Base-by-base conservation (phyloP, 2,888 invertebrate species). In the Tenthredo amoena region DNA sequence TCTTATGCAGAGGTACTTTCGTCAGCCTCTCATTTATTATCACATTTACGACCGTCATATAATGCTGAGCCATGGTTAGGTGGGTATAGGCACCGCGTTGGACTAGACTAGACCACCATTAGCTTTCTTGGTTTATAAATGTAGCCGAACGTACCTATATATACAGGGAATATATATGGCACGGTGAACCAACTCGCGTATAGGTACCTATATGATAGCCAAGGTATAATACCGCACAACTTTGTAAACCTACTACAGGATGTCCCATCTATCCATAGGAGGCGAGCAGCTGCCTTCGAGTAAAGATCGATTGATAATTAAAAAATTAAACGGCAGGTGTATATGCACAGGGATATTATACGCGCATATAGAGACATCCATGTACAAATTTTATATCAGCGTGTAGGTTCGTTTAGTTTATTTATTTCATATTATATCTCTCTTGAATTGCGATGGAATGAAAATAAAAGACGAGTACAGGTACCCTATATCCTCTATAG, bases 41-140 rank as follows among this genome's bases (percentile, higher is more conserved):
- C 86, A 84, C 87, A 87, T 87, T 87, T 87, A 87, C 86, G 86
- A 85, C 87, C 85, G 86, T 79, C 85, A 82, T 84, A 87, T 88
- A 87, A 87, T 84, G 85, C 83, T 77, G 82, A 47, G 68, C 34
- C 68, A 68, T 37, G 47, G 31, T 26, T 9, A 18, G 40, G n/a
- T 21, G 12, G 26, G 26, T 50, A 34, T 7, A 74, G 12, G 55
- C n/a, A 47, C 21, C 31, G 58, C 12, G 15, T 71, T 65, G 62
- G 81, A 26, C 55, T 58, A 58, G 6, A 37, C 55, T 50, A 37
- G 81, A 47, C 62, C 31, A 58, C 81, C 81, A 68, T 68, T 68
- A 68, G 34, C 68, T 68, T 18, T 68, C 68, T 68, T 26, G 34
- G 26, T 68, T 26, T 68, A 68, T 68, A 68, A 68, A 34, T 68